Evolutionary conservation across 2,797 vertebrate species (phyloP), one percentile per base, ranked within the genome.

Genomic region (Typhlichthys subterraneus): DNA sequence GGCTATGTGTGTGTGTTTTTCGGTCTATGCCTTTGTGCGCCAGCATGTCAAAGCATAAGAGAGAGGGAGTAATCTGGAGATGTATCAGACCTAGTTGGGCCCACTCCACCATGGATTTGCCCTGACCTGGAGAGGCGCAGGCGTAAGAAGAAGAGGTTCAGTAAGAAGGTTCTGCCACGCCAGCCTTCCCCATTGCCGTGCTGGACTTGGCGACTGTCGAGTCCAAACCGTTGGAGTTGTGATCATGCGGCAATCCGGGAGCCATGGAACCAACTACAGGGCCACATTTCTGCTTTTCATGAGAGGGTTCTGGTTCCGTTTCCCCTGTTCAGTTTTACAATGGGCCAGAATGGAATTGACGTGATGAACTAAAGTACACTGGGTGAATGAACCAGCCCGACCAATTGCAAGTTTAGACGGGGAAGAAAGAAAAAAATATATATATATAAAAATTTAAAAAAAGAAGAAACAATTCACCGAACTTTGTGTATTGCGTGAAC

Each of bases 271-370:
- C 29, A 17, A 38, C 56, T 13, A n/a, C 1, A 0, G 51, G 59
- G 57, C 52, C 50, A 55, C n/a, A 33, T 13, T 33, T 50, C 33
- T 56, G 51, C 46, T 33, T 49, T 29, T 46, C 19, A 14, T 54
- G 57, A 56, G 17, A 70, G 51, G 45, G 23, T 53, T 56, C 55
- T 49, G 17, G 29, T 67, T 70, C 65, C n/a, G 54, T 72, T 64
- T 72, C 50, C 11, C 67, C 15, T 33, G 12, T 49, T 49, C 33
- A 11, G 53, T 59, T 66, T 52, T 9, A 23, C 11, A 42, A 38
- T 15, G 5, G 3, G 33, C 3, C 54, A 69, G n/a, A 52, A 80
- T 83, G 73, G 77, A 76, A 65, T 76, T 78, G 29, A 80, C 70
- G 50, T 76, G 73, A 76, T 50, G 53, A 55, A 5, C 54, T 59